Percentiles rank a stretch among this genome's conserved stretches.
phyloP scores from a whole-genome alignment of 2,113 vertebrate genomes.

The Microtus montanus region DNA sequence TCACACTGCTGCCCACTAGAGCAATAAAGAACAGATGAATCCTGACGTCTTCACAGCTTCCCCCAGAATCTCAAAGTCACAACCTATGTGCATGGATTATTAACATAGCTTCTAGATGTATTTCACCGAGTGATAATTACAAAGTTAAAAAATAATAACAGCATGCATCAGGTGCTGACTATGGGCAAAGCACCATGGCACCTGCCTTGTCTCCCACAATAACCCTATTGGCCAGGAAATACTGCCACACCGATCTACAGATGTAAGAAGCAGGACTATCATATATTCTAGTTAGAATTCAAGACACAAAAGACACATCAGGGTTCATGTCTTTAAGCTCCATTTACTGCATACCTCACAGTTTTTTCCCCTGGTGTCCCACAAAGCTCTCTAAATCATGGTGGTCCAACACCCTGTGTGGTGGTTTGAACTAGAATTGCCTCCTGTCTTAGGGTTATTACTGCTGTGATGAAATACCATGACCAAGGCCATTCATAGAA shows the following conservation, averaged over 20 bases:
- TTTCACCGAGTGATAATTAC: constrained; percentile 24
- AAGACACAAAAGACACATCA: constrained; percentile 20
- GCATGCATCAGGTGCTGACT: neutral
- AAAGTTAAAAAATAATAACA: constrained; percentile 40
- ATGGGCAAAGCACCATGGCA: neutral
- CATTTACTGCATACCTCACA: neutral
- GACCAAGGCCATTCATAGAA: neutral
- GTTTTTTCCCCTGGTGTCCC: neutral
- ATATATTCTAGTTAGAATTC: constrained; percentile 12
- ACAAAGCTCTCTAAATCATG: constrained; percentile 2
- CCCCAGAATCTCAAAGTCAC: neutral
- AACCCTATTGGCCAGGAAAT: neutral
- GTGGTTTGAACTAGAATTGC: neutral
- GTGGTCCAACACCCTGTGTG: neutral
- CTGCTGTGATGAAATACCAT: neutral
- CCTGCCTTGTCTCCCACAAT: neutral
- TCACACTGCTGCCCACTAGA: neutral
- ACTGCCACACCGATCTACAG: neutral
- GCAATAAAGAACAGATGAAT: neutral
- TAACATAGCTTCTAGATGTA: neutral
- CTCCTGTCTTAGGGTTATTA: neutral
- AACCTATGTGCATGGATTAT: neutral
- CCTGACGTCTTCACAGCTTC: neutral
- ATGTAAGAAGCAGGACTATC: neutral
- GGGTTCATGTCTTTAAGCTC: neutral